phyloP scores from a whole-genome alignment of 1,140 invertebrate genomes.

The Heliconius himera region DNA sequence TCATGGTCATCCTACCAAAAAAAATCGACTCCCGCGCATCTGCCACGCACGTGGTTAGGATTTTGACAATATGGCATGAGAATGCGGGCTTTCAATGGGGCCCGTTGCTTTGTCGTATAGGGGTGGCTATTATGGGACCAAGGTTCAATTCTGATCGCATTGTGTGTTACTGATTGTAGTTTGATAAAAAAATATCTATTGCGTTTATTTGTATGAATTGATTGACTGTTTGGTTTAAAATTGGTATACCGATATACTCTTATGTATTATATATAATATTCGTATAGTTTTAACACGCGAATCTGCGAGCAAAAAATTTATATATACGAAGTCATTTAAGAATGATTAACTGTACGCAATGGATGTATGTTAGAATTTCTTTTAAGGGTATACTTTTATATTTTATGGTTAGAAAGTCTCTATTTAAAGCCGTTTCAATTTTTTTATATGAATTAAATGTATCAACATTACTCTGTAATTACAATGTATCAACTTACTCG shows the following conservation, averaged over 20 bases:
- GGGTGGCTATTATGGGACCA: conserved; percentile 11
- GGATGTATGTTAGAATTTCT: too few relatives aligned
- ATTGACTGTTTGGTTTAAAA: background rate
- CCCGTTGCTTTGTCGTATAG: conserved; percentile 40
- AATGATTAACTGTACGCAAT: too few relatives aligned
- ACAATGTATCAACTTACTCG: too few relatives aligned
- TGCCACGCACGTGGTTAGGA: conserved; percentile 55
- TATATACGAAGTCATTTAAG: too few relatives aligned
- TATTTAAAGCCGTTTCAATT: too few relatives aligned
- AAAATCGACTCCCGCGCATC: conserved; percentile 53
- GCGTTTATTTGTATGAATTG: background rate
- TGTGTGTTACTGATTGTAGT: background rate
- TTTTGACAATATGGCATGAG: conserved; percentile 54
- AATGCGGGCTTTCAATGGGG: conserved; percentile 51
- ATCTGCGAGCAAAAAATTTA: too few relatives aligned
- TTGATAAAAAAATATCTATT: conserved; percentile 4
- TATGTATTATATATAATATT: background rate
- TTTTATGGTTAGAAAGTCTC: too few relatives aligned
- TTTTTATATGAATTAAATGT: too few relatives aligned
- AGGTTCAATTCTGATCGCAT: conserved; percentile 10
- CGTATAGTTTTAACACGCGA: too few relatives aligned
- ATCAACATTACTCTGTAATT: too few relatives aligned
- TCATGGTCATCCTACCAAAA: conserved; percentile 39
- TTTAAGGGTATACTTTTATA: too few relatives aligned
- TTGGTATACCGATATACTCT: background rate